Evolutionary conservation across 2,113 vertebrate species (phyloP), one percentile per base, ranked within the genome.

Genomic region (Brienomyrus brachyistius): DNA sequence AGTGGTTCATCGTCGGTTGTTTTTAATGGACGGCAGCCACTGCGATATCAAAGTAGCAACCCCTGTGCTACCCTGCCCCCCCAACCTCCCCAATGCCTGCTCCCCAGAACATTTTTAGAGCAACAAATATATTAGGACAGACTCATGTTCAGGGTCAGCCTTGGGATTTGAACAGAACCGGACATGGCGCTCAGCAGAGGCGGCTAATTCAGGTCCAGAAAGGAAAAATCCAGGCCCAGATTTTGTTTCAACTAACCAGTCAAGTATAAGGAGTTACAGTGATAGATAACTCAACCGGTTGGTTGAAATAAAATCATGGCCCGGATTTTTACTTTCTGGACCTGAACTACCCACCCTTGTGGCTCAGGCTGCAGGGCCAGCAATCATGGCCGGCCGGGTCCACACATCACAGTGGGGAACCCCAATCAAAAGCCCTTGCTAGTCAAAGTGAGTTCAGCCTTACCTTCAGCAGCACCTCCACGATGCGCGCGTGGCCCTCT

Each of bases 391-490:
- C 21, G 6, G 23, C 62, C 62, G 11, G 62, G 62, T 70, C 62
- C 62, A 11, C 27, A 1, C 62, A 70, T n/a, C 62, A 70, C 62
- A 70, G 1, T 70, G n/a, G 62, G n/a, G 8, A 70, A 9, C 2
- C 23, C 11, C 8, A 31, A 13, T n/a, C 62, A 70, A 70, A n/a
- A 70, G 62, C 62, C 3, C 62, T 70, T 31, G 27, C 27, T 70
- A 70, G 27, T 74, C n/a, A 74, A 35, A 11, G 31, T n/a, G n/a
- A 1, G 56, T 62, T 62, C 21, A 4, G 21, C 19, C 82, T 90
- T 93, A 98, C 97, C 97, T 98, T 97, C 87, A 98, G 95, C 90
- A 97, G 95, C 87, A 98, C 96, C 90, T 97, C 97, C 86, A 98
- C 97, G 89, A 98, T 98, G 91, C 94, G 96, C 89, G 95, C 95